phyloP scores from a whole-genome alignment of 2,797 vertebrate species.

The Chaenodraco wilsoni region DNA sequence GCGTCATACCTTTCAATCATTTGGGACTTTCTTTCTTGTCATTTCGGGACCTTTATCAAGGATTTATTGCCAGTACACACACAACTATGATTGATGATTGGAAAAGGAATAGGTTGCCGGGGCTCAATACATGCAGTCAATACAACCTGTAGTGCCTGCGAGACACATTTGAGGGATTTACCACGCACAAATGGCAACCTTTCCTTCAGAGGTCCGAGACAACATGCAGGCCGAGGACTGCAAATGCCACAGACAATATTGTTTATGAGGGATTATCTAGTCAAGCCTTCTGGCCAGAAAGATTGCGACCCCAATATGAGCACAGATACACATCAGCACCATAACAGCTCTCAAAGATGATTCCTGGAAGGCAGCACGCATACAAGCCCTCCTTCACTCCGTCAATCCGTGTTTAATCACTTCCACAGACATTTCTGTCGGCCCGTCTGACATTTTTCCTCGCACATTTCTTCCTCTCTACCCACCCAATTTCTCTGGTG shows the following conservation, averaged over 20 bases:
- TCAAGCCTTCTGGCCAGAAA: slow-evolving; percentile 69
- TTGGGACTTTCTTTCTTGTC: slow-evolving; percentile 47
- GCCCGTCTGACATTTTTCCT: slow-evolving; percentile 57
- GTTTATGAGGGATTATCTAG: slow-evolving; percentile 83
- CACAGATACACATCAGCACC: slow-evolving; percentile 79
- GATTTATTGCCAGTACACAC: slow-evolving; percentile 61
- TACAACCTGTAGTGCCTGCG: slow-evolving; percentile 41
- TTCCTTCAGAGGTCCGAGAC: slow-evolving; percentile 55
- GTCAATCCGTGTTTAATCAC: slow-evolving; percentile 79
- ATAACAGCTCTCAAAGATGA: slow-evolving; percentile 73
- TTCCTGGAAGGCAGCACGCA: slow-evolving; percentile 71
- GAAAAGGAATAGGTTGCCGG: slow-evolving; percentile 42
- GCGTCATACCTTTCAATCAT: slow-evolving; percentile 61
- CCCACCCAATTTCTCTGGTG: slow-evolving; percentile 63
- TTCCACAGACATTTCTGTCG: slow-evolving; percentile 62
- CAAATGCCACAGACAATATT: slow-evolving; percentile 83
- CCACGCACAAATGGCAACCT: slow-evolving; percentile 53
- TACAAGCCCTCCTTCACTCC: slow-evolving; percentile 68
- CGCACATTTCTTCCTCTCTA: slow-evolving; percentile 50
- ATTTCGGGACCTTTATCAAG: slow-evolving; percentile 63
- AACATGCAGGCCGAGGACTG: slow-evolving; percentile 49
- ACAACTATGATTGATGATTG: slow-evolving; percentile 69
- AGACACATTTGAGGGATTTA: slow-evolving; percentile 61
- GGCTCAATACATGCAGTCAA: slow-evolving; percentile 50
- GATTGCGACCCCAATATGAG: slow-evolving; percentile 82